phyloP scores from a whole-genome alignment of 2,888 invertebrate species.

The Adela reaumurella region DNA sequence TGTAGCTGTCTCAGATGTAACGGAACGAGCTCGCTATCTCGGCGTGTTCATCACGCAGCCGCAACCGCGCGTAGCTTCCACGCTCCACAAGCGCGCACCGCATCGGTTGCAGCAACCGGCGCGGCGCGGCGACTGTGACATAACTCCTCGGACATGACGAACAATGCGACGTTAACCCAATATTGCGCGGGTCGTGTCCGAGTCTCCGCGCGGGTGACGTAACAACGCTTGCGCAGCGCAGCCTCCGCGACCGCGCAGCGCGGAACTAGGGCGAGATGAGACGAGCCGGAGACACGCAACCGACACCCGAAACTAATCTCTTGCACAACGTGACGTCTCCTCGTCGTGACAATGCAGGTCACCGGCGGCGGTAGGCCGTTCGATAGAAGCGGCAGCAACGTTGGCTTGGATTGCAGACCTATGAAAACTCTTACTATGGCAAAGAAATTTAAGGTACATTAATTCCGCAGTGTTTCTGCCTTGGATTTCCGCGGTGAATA shows the following conservation, averaged over 20 bases:
- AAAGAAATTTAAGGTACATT: no score
- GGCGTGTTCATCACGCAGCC: neutral
- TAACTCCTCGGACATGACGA: slow-evolving; percentile 17
- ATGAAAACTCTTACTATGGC: no score
- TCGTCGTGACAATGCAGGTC: no score
- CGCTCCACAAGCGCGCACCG: neutral
- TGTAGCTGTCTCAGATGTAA: no score
- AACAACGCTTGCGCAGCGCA: slow-evolving; percentile 29
- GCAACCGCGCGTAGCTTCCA: neutral
- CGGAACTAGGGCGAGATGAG: slow-evolving; percentile 29
- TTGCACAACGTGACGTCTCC: slow-evolving; percentile 27
- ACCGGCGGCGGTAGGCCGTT: no score
- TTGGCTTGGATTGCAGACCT: no score
- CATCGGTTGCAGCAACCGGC: neutral
- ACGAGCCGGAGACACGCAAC: slow-evolving; percentile 18
- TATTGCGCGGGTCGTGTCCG: neutral
- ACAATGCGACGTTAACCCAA: neutral
- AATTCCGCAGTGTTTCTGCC: no score
- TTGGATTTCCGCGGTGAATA: no score
- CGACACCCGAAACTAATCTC: slow-evolving; percentile 26
- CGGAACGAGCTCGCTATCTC: no score
- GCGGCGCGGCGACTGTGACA: slow-evolving; percentile 23
- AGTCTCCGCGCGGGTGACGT: slow-evolving; percentile 22
- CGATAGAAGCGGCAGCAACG: no score
- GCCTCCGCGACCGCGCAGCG: slow-evolving; percentile 18